phyloP scores from a whole-genome alignment of 2,797 vertebrate genomes.

The Sebastiscus tertius region DNA sequence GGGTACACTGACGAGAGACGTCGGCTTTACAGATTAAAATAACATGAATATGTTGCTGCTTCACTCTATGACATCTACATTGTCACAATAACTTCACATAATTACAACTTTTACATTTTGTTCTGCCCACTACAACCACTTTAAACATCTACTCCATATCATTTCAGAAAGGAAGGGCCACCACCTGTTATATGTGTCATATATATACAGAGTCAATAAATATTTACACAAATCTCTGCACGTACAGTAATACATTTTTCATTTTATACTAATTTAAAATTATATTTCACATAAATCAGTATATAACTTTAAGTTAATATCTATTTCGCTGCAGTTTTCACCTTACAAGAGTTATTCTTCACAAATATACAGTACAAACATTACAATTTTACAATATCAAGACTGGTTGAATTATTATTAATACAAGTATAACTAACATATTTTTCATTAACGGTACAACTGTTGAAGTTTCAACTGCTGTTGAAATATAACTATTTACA shows the following conservation, averaged over 20 bases:
- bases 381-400: background rate
- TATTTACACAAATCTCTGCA: conserved; percentile 9
- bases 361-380: background rate
- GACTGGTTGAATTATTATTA: background rate
- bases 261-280: background rate
- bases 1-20: background rate
- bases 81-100: background rate
- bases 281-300: background rate
- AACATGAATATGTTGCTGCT: conserved; percentile 4
- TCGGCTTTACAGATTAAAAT: background rate
- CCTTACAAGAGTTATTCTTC: background rate
- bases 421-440: background rate
- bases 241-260: background rate
- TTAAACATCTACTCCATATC: background rate
- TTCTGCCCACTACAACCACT: background rate
- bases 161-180: background rate
- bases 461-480: background rate
- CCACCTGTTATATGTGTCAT: background rate
- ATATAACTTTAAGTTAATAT: background rate
- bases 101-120: background rate
- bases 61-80: background rate
- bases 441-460: background rate
- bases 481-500: background rate
- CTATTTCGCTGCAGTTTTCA: background rate
- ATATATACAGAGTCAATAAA: background rate